Evolutionary conservation across 2,888 invertebrate genomes (phyloP), one percentile per base, ranked within the genome.

Genomic region (Escarpia spicata): DNA sequence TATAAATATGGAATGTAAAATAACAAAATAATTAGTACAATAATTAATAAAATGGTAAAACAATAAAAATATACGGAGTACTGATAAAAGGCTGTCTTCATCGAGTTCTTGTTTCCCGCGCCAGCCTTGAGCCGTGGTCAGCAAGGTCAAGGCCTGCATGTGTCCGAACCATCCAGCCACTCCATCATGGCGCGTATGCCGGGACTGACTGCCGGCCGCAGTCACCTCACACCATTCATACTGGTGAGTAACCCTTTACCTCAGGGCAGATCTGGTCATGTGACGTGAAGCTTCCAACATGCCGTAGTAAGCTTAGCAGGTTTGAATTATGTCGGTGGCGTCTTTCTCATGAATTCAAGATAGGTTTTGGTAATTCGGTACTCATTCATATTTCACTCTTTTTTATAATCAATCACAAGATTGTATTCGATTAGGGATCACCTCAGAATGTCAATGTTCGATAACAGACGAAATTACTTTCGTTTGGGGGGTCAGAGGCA

Each of bases 191-290:
- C 75, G 19, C 75, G 75, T 75, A 75, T 75, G 75, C 75, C 75
- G n/a, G 19, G 26, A 92, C 52, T 37, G 45, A 45, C 92, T 3
- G 44, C 31, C 4, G 75, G 92, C 44, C 19, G 92, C 31, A 44
- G 95, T 92, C 96, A 96, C 93, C 95, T 96, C 4, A 94, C 95
- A 43, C 96, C 96, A 4, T 96, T 96, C 93, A 94, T 95, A 91
- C 94, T 96, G 43, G 95, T 95, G 93, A 96, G 96, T 94, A 95
- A 95, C 94, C 43, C 45, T n/a, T 8, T 10, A 92, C 43, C 75
- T 4, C 6, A 44, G 45, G 92, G 12, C 44, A 89, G 91, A 31
- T 92, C 93, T 92, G 93, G 92, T 19, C 43, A 52, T 90, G 44
- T 60, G 45, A 19, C 6, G 6, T 26, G 6, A 75, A 26, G 26